These are phyloP conservation scores for Myathropa florea DNA, from an alignment of 2,888 invertebrate species.

Conservation along the genomic window DNA sequence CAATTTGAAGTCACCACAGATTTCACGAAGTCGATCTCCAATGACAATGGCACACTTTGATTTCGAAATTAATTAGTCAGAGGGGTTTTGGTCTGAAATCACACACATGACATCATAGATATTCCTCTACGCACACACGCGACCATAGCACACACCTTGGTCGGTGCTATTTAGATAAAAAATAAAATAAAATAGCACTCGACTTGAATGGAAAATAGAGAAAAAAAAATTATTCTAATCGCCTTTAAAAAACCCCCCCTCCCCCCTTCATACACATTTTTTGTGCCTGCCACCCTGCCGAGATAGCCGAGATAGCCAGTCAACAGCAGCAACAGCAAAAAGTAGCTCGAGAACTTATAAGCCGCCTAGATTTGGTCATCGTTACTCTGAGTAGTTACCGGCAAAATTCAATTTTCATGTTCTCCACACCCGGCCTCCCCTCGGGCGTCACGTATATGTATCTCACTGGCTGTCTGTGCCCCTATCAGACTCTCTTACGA, in stretches of 20 bases:
- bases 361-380: conserved; percentile 30
- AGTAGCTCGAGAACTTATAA: conserved; percentile 15
- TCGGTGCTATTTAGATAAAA: conserved; percentile 13
- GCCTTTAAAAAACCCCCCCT: not conserved
- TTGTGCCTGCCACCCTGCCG: not conserved
- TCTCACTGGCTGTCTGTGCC: not conserved
- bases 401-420: conserved; percentile 19
- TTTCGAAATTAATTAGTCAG: conserved; percentile 61
- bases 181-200: not conserved
- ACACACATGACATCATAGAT: conserved; percentile 53
- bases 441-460: not conserved
- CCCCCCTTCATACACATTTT: not conserved
- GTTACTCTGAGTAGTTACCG: conserved; percentile 22
- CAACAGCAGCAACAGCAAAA: not conserved
- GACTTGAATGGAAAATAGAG: not conserved
- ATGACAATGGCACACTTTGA: conserved; percentile 66
- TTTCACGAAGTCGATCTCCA: conserved; percentile 26
- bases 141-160: conserved; percentile 12
- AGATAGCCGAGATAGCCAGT: not conserved
- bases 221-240: not conserved
- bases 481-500: conserved; percentile 4
- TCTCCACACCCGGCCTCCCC: conserved; percentile 1
- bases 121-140: conserved; percentile 6
- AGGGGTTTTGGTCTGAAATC: conserved; percentile 24
- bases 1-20: conserved; percentile 24